Evolutionary conservation across 92 coral and sea anemone species (phyloP), one percentile per base, ranked within the genome.

Genomic region (Micromussa lordhowensis): DNA sequence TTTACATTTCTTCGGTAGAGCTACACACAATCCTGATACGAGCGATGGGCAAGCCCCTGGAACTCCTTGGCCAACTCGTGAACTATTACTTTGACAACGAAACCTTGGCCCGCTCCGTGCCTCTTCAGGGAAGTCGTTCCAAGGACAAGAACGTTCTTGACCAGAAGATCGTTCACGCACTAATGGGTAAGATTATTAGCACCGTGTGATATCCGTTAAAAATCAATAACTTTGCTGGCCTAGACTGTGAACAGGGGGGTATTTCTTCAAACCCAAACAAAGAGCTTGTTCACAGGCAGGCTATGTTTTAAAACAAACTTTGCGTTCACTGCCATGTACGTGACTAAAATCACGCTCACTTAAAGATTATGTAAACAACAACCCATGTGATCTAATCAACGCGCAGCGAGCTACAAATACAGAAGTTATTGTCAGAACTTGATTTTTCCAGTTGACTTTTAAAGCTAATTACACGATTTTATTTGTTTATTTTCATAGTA

Each of bases 111-210:
- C 35, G n/a, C 21, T 82, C 57, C 9, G 77, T 82, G 11, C 86
- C 86, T n/a, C 18, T 54, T 12, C 53, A 72, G 76, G 86, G 40
- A 22, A 82, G 77, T 48, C 61, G 77, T 19, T 36, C 86, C 18
- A 82, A 82, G 61, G 34, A 82, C 77, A 82, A 82, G 12, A 64
- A 36, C 4, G 77, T 82, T 16, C 44, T 82, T 5, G 58, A 82
- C 59, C 86, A 82, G 74, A 44, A 6, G 35, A 82, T 82, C 22
- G 75, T 29, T 13, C 86, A 66, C 12, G 30, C 57, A 31, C 35
- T 53, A 24, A 61, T 74, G 55, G 78, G 21, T 44, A 21, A 14
- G 16, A 34, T 22, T 13, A 19, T 15, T 17, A 13, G 14, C 34
- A 29, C 4, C 34, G 53, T 35, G 13, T 53, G 12, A 9, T 53